Percentiles rank a stretch among this genome's conserved stretches.
Evolutionary conservation across 2,797 vertebrate genomes (phyloP).

Genomic region (Spheniscus humboldti): DNA sequence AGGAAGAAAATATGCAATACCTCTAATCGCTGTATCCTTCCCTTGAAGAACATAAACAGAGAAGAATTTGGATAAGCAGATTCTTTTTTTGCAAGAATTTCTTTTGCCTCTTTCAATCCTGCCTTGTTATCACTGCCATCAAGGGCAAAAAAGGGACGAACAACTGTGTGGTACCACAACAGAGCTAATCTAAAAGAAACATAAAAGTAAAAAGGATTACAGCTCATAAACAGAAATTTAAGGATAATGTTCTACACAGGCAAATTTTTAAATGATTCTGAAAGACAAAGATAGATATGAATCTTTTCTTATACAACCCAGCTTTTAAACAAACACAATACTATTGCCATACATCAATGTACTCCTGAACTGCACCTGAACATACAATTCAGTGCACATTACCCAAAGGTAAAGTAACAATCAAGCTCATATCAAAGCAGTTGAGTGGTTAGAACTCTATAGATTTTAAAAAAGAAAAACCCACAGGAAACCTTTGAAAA

Average conservation of each 20-base stretch:
- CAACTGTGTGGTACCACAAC: constrained; percentile 98
- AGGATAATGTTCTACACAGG: neutral
- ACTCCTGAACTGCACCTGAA: neutral
- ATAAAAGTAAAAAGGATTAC: constrained; percentile 21
- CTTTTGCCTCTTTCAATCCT: constrained; percentile 91
- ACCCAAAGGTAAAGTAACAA: neutral
- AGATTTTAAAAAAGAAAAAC: neutral
- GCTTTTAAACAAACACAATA: neutral
- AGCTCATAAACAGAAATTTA: neutral
- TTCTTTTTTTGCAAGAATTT: constrained; percentile 91
- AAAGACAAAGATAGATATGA: neutral
- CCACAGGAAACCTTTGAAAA: neutral
- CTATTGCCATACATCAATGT: neutral
- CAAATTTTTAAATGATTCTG: neutral
- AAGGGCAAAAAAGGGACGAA: constrained; percentile 96
- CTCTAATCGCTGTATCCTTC: constrained; percentile 96
- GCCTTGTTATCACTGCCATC: constrained; percentile 89
- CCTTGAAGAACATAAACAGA: constrained; percentile 98
- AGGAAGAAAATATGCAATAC: constrained; percentile 65
- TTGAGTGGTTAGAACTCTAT: neutral
- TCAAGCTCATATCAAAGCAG: neutral
- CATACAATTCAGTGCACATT: neutral
- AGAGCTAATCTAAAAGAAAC: constrained; percentile 84
- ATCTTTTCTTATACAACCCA: neutral
- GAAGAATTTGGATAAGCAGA: constrained; percentile 95